These are phyloP conservation scores for Azorinus chamasolen DNA, from an alignment of 2,888 invertebrate species.

Conservation along the genomic window DNA sequence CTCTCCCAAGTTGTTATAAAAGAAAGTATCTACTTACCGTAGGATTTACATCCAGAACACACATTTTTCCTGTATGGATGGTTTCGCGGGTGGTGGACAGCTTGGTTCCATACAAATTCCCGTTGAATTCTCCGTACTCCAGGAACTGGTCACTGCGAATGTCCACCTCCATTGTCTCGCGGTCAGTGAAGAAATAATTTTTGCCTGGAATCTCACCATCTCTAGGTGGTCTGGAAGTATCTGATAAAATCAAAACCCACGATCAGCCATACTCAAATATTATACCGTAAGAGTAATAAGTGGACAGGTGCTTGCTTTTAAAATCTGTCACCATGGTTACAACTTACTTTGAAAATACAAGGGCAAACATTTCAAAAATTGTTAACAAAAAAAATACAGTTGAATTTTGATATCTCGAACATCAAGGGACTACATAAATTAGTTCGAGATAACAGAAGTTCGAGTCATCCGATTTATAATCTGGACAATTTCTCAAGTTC, in stretches of 20 bases:
- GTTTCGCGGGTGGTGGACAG: conserved; percentile 97
- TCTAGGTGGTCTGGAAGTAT: conserved; percentile 97
- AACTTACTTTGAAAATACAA: too few species aligned
- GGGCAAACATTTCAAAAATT: conserved; percentile 4
- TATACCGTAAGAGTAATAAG: too few species aligned
- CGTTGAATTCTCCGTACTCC: conserved; percentile 99
- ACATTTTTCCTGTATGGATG: conserved; percentile 98
- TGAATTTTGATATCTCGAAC: too few species aligned
- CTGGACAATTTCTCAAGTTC: too few species aligned
- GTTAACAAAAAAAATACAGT: too few species aligned
- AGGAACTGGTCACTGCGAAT: conserved; percentile 97
- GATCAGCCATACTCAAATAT: too few species aligned
- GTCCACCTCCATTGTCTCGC: conserved; percentile 97
- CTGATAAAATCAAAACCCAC: conserved; percentile 88
- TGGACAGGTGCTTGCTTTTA: too few species aligned
- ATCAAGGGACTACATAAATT: too few species aligned
- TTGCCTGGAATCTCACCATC: conserved; percentile 98
- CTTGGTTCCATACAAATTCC: conserved; percentile 98
- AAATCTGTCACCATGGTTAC: too few species aligned
- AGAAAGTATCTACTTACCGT: conserved; percentile 87
- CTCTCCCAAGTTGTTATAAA: too few species aligned
- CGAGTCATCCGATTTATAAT: too few species aligned
- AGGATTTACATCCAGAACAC: conserved; percentile 98
- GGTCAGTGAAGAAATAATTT: conserved; percentile 98
- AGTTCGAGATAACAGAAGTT: too few species aligned